Percentiles rank a stretch among this genome's conserved stretches.
Evolutionary conservation across 2,797 vertebrate species (phyloP).

Genomic region (Melopsittacus undulatus): DNA sequence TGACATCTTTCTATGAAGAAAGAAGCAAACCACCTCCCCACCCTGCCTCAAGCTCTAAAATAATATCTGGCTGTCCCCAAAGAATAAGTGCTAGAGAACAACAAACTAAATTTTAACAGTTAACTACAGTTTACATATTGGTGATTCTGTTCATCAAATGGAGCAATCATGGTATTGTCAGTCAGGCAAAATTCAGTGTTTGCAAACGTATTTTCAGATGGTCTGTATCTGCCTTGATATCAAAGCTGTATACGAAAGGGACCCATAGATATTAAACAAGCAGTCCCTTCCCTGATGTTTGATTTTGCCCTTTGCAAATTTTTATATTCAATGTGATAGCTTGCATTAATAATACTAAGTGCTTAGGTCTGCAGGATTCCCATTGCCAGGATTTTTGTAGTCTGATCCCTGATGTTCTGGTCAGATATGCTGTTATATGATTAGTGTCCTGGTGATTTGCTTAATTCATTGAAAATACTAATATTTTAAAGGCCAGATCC

Average conservation of each 20-base stretch:
- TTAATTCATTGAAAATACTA: background rate
- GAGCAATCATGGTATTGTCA: background rate
- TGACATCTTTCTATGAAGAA: background rate
- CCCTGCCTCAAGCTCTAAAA: background rate
- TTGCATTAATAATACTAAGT: background rate
- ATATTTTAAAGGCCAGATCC: background rate
- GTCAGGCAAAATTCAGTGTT: background rate
- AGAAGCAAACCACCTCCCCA: fast-evolving
- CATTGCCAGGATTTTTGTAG: background rate
- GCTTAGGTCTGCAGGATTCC: background rate
- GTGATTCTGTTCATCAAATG: background rate
- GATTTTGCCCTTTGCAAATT: background rate
- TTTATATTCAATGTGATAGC: background rate
- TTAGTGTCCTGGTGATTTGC: background rate
- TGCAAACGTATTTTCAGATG: background rate
- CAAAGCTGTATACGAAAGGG: background rate
- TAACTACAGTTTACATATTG: background rate
- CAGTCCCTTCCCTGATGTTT: background rate
- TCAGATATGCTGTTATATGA: background rate
- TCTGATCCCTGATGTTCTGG: background rate
- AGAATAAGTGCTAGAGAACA: background rate
- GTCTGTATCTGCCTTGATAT: background rate
- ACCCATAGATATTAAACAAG: background rate
- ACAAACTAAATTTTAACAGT: background rate
- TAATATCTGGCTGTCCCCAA: background rate